Base-by-base conservation (phyloP, 2,888 invertebrate genomes). In the Brachylomia viminalis region DNA sequence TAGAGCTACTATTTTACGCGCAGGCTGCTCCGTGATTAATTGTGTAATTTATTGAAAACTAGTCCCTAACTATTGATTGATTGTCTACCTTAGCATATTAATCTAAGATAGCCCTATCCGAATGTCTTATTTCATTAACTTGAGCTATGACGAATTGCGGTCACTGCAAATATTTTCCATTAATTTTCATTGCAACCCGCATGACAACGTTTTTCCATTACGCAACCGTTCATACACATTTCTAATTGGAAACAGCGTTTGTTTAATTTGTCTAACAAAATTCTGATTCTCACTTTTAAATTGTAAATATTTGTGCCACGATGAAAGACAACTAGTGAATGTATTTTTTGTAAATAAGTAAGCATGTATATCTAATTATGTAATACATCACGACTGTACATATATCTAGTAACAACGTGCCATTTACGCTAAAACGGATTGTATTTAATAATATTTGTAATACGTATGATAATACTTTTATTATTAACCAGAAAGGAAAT, bases 251-350 rank as follows among this genome's bases (percentile, higher is more conserved):
- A 27, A 42, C 11, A 23, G n/a, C 30, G 3, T n/a, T 33, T 20
- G 2, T 65, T 27, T 27, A 0, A 7, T 47, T 59, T 15, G 27
- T 56, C 15, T 42, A 10, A 38, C 0, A 65, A 84, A 77, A 84
- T 68, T 85, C 66, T 78, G 75, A 67, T 17, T 83, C 42, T 80
- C 75, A 76, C 61, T 52, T 69, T 61, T 54, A 64, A 64, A 83
- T 65, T 88, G 84, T 89, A 86, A 78, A 86, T 88, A 88, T 83
- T 87, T 75, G 75, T 84, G 79, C 86, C 86, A 89, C 66, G 77
- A 91, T 91, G 92, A 92, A 92, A 92, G 92, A 92, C 92, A 91
- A 86, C 80, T 91, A 92, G 92, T 92, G 92, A 92, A 89, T 91
- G 90, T 91, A 91, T 88, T 85, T 80, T 89, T 90, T 91, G 90